A percentile compares a stretch with the other conserved stretches of the same genome.
Conservation (phyloP, 2,888 invertebrate species). For the Orthosia incerta region DNA sequence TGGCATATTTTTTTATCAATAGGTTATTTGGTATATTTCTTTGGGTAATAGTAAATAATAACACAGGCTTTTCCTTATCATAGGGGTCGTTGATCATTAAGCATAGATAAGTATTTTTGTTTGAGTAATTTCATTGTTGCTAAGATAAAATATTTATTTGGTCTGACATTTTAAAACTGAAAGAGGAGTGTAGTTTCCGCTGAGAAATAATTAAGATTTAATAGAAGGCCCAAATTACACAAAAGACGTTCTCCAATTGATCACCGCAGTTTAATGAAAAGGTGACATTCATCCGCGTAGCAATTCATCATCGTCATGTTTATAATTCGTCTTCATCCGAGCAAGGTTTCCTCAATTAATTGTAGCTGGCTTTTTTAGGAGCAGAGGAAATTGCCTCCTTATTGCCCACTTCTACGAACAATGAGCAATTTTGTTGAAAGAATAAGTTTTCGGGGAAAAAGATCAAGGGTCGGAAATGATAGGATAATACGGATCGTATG, state of each 20-base stretch:
- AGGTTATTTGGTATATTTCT: too few relatives aligned
- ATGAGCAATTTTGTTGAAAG: conserved; percentile 56
- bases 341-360: conserved; percentile 67
- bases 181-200: too few relatives aligned
- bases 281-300: conserved; percentile 62
- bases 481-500: conserved; percentile 44
- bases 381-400: conserved; percentile 56
- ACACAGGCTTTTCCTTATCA: background rate
- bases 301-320: conserved; percentile 72
- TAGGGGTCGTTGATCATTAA: background rate
- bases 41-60: too few relatives aligned
- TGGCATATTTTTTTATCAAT: too few relatives aligned
- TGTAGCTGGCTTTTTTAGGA: conserved; percentile 57
- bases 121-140: too few relatives aligned
- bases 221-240: conserved; percentile 6
- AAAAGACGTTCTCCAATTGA: conserved; percentile 63
- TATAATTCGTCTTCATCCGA: conserved; percentile 72
- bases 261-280: conserved; percentile 69
- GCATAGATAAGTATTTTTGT: background rate
- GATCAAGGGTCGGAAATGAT: conserved; percentile 54
- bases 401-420: conserved; percentile 55
- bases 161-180: background rate
- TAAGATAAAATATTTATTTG: background rate
- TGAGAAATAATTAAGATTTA: conserved; percentile 4
- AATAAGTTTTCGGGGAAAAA: conserved; percentile 38